Evolutionary conservation across 1,140 invertebrate genomes (phyloP), one percentile per base, ranked within the genome.

Genomic region (Bombus pascuorum): DNA sequence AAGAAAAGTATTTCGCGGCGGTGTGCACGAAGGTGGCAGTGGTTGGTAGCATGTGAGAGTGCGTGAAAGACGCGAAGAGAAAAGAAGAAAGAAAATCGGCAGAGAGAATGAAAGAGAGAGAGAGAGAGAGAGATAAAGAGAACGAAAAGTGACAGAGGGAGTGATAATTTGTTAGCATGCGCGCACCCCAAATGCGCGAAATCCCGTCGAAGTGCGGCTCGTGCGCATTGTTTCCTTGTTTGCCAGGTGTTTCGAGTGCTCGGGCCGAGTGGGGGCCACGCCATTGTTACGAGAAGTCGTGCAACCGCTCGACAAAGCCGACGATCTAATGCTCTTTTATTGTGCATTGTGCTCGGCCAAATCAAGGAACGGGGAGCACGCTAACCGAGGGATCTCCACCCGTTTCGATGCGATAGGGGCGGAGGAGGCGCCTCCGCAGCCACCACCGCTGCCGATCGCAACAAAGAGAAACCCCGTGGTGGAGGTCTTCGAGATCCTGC

Each of bases 281-380:
- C 93, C 92, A 94, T 94, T 94, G 93, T 94, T 92, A 88, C 92
- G 87, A 92, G 90, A 94, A 94, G 94, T 94, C 93, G 93, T 92
- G 91, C 91, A 93, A 90, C 92, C 92, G 89, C 91, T 93, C 91
- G 93, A 94, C 94, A 94, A 94, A 95, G 94, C 93, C 92, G 91
- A 88, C 93, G 92, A 94, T 94, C 94, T 94, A 95, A 95, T 95
- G 94, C 94, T 95, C 94, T 95, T 95, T 95, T 95, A 95, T 94
- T 95, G 94, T 94, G 92, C 93, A 95, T 94, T 95, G 94, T 95
- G 91, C 89, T 83, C 91, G 87, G 90, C 78, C 86, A 86, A 91
- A 91, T 91, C 88, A 92, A 91, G 89, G 79, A 86, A 89, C 85
- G 77, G 85, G 86, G 86, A 76, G 68, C 87, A 76, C 81, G 83